phyloP scores from a whole-genome alignment of 2,888 invertebrate genomes.

The Drosophila yooni region DNA sequence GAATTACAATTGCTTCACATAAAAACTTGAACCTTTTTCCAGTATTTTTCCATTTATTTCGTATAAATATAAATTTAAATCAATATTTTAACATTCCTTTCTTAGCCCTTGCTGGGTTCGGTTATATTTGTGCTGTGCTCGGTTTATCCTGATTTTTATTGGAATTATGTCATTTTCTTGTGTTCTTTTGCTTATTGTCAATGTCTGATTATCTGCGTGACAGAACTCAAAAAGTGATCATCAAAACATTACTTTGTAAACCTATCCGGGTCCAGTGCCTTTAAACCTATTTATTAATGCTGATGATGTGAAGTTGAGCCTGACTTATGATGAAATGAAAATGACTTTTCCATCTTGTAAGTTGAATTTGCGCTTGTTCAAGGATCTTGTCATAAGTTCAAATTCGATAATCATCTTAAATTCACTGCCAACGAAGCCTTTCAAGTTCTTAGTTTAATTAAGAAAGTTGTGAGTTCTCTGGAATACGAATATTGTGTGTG shows the following conservation, averaged over 20 bases:
- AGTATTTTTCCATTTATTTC: too few relatives aligned
- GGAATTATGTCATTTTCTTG: background rate
- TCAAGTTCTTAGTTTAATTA: too few relatives aligned
- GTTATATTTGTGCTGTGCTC: background rate
- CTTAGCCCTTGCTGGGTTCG: background rate
- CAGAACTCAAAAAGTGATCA: background rate
- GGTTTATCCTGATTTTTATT: background rate
- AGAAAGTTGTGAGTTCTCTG: too few relatives aligned
- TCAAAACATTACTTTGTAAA: background rate
- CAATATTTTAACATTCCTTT: too few relatives aligned
- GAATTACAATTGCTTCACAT: too few relatives aligned
- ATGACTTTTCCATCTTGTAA: too few relatives aligned
- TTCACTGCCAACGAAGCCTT: too few relatives aligned
- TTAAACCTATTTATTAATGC: background rate
- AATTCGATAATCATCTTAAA: too few relatives aligned
- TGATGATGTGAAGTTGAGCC: background rate
- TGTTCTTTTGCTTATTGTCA: background rate
- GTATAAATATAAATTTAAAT: too few relatives aligned
- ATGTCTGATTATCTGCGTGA: background rate
- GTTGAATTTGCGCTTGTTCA: background rate
- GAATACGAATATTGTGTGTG: too few relatives aligned
- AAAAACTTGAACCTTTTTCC: too few relatives aligned
- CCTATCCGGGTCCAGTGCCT: background rate
- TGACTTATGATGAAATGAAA: background rate
- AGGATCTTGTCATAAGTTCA: background rate